Percentiles rank a stretch among this genome's conserved stretches.
Evolutionary conservation across 2,797 vertebrate species (phyloP).

Genomic region (Microchirus variegatus): DNA sequence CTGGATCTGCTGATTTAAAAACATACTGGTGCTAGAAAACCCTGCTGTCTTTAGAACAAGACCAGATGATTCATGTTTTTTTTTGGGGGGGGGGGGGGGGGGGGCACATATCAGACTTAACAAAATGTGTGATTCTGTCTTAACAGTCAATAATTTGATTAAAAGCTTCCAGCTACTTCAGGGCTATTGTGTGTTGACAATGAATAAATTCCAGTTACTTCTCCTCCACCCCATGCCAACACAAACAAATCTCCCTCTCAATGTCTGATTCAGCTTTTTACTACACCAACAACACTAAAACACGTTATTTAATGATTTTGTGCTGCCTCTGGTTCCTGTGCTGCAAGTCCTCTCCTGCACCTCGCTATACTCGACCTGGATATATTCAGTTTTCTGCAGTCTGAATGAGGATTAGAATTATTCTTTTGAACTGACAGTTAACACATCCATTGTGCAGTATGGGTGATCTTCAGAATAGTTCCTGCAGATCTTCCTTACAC

Average conservation of each 20-base stretch:
- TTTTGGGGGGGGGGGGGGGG: too few species aligned
- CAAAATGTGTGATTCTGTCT: background rate
- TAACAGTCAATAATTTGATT: too few species aligned
- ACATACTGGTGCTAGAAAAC: conserved; percentile 12
- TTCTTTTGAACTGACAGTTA: conserved; percentile 1
- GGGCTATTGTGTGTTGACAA: background rate
- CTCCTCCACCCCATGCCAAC: too few species aligned
- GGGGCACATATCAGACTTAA: background rate
- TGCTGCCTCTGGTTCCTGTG: background rate
- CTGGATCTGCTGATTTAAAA: conserved; percentile 26
- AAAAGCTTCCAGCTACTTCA: background rate
- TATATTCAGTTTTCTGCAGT: background rate
- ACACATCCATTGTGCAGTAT: background rate
- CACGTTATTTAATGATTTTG: background rate
- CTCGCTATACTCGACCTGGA: background rate
- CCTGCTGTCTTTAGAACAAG: conserved; percentile 16
- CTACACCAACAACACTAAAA: background rate
- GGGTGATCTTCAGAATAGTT: background rate
- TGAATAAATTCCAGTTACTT: background rate
- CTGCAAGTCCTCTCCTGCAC: background rate
- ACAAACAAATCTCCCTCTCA: too few species aligned
- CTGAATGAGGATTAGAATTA: background rate
- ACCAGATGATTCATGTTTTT: conserved; percentile 8
- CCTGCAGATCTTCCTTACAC: background rate
- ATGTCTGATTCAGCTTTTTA: background rate